These are phyloP conservation scores for Strix aluco DNA, from an alignment of 2,113 vertebrate species.

Conservation along the genomic window DNA sequence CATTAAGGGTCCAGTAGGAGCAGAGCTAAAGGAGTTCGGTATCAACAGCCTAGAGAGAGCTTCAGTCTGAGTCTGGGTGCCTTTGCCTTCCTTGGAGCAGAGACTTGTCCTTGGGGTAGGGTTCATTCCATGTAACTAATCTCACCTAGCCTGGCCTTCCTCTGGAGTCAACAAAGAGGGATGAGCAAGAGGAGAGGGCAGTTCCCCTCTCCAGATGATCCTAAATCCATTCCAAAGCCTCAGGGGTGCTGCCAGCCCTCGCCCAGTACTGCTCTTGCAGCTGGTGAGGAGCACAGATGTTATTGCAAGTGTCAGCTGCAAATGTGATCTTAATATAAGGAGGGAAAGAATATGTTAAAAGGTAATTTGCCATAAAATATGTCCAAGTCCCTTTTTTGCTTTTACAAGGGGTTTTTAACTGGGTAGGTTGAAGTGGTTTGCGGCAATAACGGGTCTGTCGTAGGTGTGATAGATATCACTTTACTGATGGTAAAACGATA, in stretches of 20 bases:
- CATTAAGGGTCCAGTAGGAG: not conserved
- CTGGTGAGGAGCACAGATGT: not conserved
- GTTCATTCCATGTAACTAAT: not conserved
- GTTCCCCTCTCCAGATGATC: not conserved
- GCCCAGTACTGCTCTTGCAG: not conserved
- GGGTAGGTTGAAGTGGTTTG: conserved; percentile 3
- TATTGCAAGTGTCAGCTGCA: not conserved
- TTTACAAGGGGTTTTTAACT: conserved; percentile 37
- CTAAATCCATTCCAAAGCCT: not conserved
- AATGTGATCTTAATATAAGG: not conserved
- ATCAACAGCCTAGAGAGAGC: not conserved
- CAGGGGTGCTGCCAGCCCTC: not conserved
- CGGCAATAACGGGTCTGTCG: conserved; percentile 8
- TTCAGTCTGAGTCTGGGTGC: not conserved
- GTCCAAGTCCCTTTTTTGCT: not conserved
- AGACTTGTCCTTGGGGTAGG: not conserved
- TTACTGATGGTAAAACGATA: conserved; percentile 53
- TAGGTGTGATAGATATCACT: conserved; percentile 45
- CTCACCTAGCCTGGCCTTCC: not conserved
- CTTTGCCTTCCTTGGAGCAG: not conserved
- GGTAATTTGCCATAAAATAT: conserved; percentile 64
- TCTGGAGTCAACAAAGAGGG: not conserved
- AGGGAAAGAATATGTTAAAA: conserved; percentile 25
- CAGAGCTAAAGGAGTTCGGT: not conserved
- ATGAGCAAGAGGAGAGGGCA: not conserved